Evolutionary conservation across 2,113 vertebrate species (phyloP), one percentile per base, ranked within the genome.

Genomic region (Neolamprologus devosi): DNA sequence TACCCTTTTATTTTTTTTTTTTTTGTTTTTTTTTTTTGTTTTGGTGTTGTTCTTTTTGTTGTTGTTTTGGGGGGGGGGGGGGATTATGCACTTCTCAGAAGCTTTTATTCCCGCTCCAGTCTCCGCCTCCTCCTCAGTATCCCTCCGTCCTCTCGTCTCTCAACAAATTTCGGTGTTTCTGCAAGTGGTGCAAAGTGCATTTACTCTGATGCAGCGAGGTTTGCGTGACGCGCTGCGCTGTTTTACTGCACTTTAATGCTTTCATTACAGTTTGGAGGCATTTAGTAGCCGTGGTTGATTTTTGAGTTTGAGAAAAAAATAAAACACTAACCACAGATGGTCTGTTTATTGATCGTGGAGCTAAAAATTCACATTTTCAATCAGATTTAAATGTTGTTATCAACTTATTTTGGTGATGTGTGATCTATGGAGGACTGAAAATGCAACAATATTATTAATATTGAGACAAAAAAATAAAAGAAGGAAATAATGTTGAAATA

Each of bases 241-340:
- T 5, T 49, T 19, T 12, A 1, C 0, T 19, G 16, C 42, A 78
- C 70, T 78, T 78, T 49, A 5, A 30, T 0, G 9, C 23, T 75
- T 75, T 17, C 2, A 11, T 75, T 28, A 19, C 68, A 75, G 23
- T 47, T 75, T 75, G 40, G 14, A 45, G 9, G 23, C 0, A 8
- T 75, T 75, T 49, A 12, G 10, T 28, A 1, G 42, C 45, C 23
- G 3, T 28, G 16, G 26, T 28, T 28, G 0, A 28, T 47, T 47
- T 35, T 19, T 75, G 40, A 49, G 17, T 19, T 49, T 78, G 17
- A 49, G 23, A 0, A 30, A 0, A 17, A 26, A 17, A 3, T 0
- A 3, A 45, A 45, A 2, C 5, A 26, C 8, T 3, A 10, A 26
- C 8, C 21, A 7, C 65, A 70, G 65, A 21, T 42, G n/a, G n/a